Percentiles rank a stretch among this genome's conserved stretches.
These are phyloP conservation scores for Chrysemys picta DNA, from an alignment of 2,113 vertebrate genomes.

Conservation along the genomic window DNA sequence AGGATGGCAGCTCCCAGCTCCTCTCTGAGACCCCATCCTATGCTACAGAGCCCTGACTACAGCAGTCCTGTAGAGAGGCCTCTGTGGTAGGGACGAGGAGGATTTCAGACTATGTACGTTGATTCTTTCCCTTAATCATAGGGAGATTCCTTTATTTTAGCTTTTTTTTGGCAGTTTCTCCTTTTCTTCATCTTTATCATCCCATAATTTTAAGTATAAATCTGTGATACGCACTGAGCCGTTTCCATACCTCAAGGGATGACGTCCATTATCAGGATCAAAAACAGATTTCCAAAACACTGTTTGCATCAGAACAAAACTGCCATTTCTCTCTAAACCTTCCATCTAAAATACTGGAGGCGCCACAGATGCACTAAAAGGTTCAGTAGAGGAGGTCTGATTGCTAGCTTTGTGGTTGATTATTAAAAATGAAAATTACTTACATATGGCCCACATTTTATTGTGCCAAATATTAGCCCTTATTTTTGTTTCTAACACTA, in stretches of 20 bases:
- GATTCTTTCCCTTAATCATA: background rate
- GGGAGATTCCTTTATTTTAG: background rate
- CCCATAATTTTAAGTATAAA: background rate
- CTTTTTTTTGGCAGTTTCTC: background rate
- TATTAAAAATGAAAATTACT: background rate
- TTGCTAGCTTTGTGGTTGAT: background rate
- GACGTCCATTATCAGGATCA: background rate
- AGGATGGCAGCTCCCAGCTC: background rate
- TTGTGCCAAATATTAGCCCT: background rate
- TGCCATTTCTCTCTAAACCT: background rate
- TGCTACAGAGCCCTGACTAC: background rate
- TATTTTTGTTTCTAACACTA: background rate
- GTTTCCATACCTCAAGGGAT: background rate
- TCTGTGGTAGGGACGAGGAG: background rate
- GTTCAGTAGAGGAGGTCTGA: background rate
- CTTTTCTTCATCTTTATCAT: background rate
- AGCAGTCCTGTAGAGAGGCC: background rate
- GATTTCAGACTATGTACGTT: background rate
- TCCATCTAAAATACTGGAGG: background rate
- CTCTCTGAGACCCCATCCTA: background rate
- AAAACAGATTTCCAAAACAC: background rate
- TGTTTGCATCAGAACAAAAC: background rate
- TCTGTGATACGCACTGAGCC: background rate
- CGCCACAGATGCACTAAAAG: background rate
- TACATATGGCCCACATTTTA: accelerated